These are phyloP conservation scores for Barnardius zonarius DNA, from an alignment of 2,113 vertebrate species.

Conservation along the genomic window DNA sequence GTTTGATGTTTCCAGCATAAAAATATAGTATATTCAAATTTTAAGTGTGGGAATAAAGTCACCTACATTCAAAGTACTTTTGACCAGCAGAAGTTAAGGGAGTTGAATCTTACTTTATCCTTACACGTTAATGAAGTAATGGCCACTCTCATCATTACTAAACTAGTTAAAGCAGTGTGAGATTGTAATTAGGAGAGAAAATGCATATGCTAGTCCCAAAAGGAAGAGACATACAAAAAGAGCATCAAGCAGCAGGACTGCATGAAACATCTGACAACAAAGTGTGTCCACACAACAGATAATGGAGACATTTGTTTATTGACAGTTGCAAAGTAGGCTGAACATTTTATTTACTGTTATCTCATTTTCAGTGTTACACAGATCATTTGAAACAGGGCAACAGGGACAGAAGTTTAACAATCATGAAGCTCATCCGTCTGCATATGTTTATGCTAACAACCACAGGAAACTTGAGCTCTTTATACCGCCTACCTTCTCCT, in stretches of 20 bases:
- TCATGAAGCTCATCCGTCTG: neutral
- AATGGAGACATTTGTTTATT: conserved; percentile 5
- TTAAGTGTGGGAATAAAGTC: neutral
- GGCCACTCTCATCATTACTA: neutral
- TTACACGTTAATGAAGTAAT: neutral
- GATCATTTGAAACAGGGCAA: conserved; percentile 24
- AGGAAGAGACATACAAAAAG: neutral
- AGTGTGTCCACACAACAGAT: neutral
- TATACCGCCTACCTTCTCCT: neutral
- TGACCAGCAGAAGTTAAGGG: neutral
- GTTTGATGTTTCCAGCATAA: neutral
- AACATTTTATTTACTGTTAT: conserved; percentile 14
- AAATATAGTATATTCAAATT: neutral
- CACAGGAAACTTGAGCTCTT: neutral
- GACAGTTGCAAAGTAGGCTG: neutral
- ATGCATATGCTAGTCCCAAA: neutral
- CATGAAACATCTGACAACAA: neutral
- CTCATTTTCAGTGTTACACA: conserved; percentile 36
- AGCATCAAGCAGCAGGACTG: neutral
- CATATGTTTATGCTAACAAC: neutral
- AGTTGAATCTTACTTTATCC: neutral
- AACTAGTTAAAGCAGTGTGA: neutral
- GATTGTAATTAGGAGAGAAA: neutral
- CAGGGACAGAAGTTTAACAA: neutral
- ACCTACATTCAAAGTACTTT: neutral